A percentile compares a stretch with the other conserved stretches of the same genome.
Evolutionary conservation across 2,888 invertebrate species (phyloP).

Genomic region (Drosophila diplacantha): DNA sequence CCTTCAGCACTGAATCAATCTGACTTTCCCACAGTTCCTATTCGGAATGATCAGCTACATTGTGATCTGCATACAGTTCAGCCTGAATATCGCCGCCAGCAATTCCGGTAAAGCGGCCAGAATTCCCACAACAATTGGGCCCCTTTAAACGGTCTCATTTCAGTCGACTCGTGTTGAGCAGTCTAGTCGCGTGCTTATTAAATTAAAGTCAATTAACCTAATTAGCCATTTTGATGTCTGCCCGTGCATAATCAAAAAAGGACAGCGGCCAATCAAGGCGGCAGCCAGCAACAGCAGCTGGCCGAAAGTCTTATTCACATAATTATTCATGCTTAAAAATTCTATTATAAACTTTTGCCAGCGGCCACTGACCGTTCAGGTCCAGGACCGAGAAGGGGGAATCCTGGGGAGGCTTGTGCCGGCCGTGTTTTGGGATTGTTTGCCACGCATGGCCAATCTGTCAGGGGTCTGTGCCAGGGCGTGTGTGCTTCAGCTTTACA

Average conservation of each 20-base stretch:
- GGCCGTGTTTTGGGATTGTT: slow-evolving; percentile 26
- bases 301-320: slow-evolving; percentile 41
- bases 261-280: slow-evolving; percentile 29
- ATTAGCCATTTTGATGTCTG: slow-evolving; percentile 53
- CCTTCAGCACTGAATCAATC: too few relatives aligned
- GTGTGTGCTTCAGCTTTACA: slow-evolving; percentile 8
- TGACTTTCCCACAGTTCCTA: slow-evolving; percentile 48
- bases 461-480: slow-evolving; percentile 18
- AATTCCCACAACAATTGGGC: not conserved
- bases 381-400: not conserved
- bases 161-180: slow-evolving; percentile 12
- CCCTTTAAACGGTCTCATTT: slow-evolving; percentile 6
- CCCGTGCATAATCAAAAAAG: slow-evolving; percentile 51
- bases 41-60: slow-evolving; percentile 64
- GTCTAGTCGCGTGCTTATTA: slow-evolving; percentile 43
- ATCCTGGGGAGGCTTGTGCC: not conserved
- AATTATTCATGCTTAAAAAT: slow-evolving; percentile 67
- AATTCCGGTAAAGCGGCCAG: not conserved
- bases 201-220: slow-evolving; percentile 61
- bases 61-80: slow-evolving; percentile 72
- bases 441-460: slow-evolving; percentile 50
- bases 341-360: slow-evolving; percentile 62
- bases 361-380: slow-evolving; percentile 17
- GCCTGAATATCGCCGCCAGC: slow-evolving; percentile 46
- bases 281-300: slow-evolving; percentile 20